These are phyloP conservation scores for Caenorhabditis sp. DNA, from an alignment of 2,888 invertebrate species.

Conservation along the genomic window DNA sequence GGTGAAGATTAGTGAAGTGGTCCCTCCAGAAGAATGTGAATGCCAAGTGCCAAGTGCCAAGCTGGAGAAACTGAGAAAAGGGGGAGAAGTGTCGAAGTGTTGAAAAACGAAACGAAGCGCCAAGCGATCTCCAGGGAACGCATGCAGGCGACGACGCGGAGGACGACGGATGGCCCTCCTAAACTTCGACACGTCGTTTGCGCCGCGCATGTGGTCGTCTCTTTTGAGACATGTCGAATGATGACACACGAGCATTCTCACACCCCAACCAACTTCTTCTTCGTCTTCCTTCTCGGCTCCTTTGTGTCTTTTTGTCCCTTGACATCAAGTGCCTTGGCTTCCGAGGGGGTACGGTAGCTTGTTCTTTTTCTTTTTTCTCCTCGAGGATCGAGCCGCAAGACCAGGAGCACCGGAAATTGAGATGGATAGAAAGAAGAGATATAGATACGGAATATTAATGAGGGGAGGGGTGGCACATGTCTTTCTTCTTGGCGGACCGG, in stretches of 20 bases:
- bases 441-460: conserved; percentile 13
- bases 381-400: too few species aligned
- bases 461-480: conserved; percentile 16
- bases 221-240: conserved; percentile 48
- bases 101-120: conserved; percentile 61
- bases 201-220: conserved; percentile 47
- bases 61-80: background rate
- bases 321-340: too few species aligned
- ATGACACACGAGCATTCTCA: conserved; percentile 31
- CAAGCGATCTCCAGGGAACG: conserved; percentile 44
- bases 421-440: conserved; percentile 10
- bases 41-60: too few species aligned
- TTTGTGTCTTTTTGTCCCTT: conserved; percentile 3
- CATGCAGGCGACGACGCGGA: too few species aligned
- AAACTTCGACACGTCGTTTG: conserved; percentile 60
- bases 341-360: conserved; percentile 20
- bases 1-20: too few species aligned
- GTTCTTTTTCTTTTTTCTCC: too few species aligned
- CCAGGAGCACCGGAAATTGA: conserved; percentile 47
- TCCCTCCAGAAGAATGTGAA: too few species aligned
- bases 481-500: conserved; percentile 2
- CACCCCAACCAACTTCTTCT: too few species aligned
- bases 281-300: too few species aligned
- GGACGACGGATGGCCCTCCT: conserved; percentile 29
- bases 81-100: conserved; percentile 50